Evolutionary conservation across 2,113 vertebrate genomes (phyloP).

Genomic region (Fulica atra): DNA sequence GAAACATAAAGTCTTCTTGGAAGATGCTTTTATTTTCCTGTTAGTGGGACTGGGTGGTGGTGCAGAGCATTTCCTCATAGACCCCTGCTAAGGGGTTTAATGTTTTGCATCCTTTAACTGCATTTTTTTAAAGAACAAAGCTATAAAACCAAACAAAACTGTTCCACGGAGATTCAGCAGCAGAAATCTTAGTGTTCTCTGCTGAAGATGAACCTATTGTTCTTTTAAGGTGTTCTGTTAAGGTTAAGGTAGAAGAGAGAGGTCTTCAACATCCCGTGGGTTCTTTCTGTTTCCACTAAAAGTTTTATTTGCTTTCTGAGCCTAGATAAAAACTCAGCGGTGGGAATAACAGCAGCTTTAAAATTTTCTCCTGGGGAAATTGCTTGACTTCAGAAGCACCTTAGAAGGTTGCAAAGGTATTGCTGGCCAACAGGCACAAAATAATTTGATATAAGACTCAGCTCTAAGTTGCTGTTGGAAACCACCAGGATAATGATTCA

Average conservation of each 20-base stretch:
- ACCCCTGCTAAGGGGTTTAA: background rate
- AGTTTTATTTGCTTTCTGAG: slow-evolving; percentile 17
- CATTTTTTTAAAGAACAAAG: background rate
- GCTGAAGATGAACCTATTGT: background rate
- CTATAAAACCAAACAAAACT: background rate
- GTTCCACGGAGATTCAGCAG: background rate
- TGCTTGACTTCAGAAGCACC: slow-evolving; percentile 12
- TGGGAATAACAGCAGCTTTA: background rate
- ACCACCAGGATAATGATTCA: slow-evolving; percentile 50
- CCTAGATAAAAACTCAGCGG: background rate
- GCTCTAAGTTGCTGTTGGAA: slow-evolving; percentile 27
- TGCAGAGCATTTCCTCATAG: background rate
- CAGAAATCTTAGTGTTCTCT: background rate
- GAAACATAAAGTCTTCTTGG: background rate
- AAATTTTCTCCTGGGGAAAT: background rate
- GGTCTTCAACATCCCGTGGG: background rate
- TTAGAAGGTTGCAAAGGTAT: slow-evolving; percentile 32
- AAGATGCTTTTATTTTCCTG: background rate
- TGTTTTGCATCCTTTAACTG: background rate
- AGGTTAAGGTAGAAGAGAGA: background rate
- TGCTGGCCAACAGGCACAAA: slow-evolving; percentile 43
- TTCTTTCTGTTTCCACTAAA: background rate
- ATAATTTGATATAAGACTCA: slow-evolving; percentile 32
- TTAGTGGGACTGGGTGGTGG: background rate
- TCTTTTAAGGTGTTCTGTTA: background rate